Percentiles rank a stretch among this genome's conserved stretches.
phyloP scores from a whole-genome alignment of 1,140 invertebrate genomes.

The Leptinotarsa defecta region DNA sequence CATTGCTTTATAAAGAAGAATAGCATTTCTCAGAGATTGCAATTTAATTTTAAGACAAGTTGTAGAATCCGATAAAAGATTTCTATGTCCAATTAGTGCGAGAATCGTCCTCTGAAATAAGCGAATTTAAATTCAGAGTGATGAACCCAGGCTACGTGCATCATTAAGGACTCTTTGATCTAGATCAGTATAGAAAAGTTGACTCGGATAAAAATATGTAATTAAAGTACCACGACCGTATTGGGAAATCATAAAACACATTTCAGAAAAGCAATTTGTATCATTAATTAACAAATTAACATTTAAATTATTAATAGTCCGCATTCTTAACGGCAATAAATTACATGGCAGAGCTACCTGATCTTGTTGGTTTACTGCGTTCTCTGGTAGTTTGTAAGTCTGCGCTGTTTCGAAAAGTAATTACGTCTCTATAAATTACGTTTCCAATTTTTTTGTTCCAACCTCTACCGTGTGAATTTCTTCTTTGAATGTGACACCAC shows the following conservation, averaged over 20 bases:
- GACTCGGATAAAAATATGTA: conserved; percentile 40
- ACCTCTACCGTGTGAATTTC: conserved; percentile 26
- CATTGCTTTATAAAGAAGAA: conserved; percentile 24
- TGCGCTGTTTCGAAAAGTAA: conserved; percentile 20
- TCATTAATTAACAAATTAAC: conserved; percentile 57
- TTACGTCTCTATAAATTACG: conserved; percentile 31
- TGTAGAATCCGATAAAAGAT: conserved; percentile 38
- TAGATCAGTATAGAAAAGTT: conserved; percentile 40
- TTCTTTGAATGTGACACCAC: conserved; percentile 21
- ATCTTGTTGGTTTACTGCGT: conserved; percentile 38
- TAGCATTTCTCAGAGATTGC: conserved; percentile 23
- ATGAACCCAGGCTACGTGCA: conserved; percentile 31
- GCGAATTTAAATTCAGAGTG: conserved; percentile 46
- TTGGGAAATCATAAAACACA: conserved; percentile 53
- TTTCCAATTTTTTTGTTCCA: conserved; percentile 27
- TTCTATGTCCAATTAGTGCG: conserved; percentile 41
- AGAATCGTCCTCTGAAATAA: conserved; percentile 38
- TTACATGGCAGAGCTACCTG: conserved; percentile 37
- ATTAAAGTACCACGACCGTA: conserved; percentile 44
- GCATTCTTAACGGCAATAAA: conserved; percentile 47
- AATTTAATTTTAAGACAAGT: conserved; percentile 31
- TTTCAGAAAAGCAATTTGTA: conserved; percentile 55
- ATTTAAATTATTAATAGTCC: conserved; percentile 56
- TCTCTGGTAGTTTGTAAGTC: conserved; percentile 20
- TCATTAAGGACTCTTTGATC: conserved; percentile 43